Evolutionary conservation across 2,113 vertebrate species (phyloP).

Genomic region (Marcusenius ussheri): DNA sequence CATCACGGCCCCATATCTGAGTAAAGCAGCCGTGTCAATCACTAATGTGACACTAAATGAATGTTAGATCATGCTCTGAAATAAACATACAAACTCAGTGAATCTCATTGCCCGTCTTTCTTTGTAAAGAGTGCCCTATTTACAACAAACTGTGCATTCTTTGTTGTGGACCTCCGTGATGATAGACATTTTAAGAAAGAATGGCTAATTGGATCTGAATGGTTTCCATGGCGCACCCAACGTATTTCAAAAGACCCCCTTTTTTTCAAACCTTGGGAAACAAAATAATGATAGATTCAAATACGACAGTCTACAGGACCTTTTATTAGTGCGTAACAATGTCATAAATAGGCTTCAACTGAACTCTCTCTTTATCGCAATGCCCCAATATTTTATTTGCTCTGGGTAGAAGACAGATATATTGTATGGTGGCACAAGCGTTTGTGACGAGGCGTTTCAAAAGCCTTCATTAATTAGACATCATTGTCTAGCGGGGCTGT

Average conservation of each 20-base stretch:
- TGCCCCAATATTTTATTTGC: conserved; percentile 43
- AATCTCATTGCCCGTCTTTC: conserved; percentile 16
- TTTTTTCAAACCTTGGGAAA: conserved; percentile 38
- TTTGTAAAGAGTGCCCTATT: conserved; percentile 26
- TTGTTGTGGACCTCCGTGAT: conserved; percentile 26
- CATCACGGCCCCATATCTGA: background rate
- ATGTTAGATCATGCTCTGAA: conserved; percentile 13
- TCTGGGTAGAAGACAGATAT: conserved; percentile 43
- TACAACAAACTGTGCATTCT: conserved; percentile 24
- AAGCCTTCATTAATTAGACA: conserved; percentile 50
- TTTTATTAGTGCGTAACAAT: conserved; percentile 44
- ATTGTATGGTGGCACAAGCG: conserved; percentile 55
- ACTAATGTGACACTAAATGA: conserved; percentile 18
- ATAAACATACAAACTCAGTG: background rate
- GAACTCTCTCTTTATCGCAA: conserved; percentile 33
- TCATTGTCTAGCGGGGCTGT: conserved; percentile 38
- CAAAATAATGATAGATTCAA: conserved; percentile 51
- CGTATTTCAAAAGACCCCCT: conserved; percentile 23
- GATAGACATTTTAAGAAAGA: conserved; percentile 32
- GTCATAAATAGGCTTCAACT: conserved; percentile 45
- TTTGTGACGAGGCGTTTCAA: conserved; percentile 55
- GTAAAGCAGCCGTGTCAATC: conserved; percentile 6
- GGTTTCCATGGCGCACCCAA: conserved; percentile 24
- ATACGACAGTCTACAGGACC: conserved; percentile 36
- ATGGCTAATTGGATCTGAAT: conserved; percentile 32